phyloP scores from a whole-genome alignment of 1,140 invertebrate genomes.

The Scaptodrosophila lebanonensis region DNA sequence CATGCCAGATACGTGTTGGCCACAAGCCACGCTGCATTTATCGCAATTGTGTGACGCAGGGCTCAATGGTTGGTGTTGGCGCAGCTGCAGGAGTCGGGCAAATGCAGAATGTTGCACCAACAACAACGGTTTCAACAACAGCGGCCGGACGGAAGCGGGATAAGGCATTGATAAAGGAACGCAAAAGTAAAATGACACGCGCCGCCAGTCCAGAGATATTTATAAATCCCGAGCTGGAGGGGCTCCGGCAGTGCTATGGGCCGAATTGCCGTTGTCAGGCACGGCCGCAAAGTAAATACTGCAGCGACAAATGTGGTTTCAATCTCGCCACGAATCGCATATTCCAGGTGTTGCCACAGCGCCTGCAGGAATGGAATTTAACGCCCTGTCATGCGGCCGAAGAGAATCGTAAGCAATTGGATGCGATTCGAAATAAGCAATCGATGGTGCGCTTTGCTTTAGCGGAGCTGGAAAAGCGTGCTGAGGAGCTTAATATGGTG shows the following conservation, averaged over 20 bases:
- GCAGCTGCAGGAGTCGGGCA: no score
- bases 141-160: constrained; percentile 40
- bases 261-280: constrained; percentile 90
- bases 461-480: constrained; percentile 86
- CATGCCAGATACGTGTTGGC: constrained; percentile 89
- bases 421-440: constrained; percentile 88
- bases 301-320: constrained; percentile 94
- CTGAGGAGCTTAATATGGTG: constrained; percentile 88
- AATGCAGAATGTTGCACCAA: not conserved
- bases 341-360: constrained; percentile 90
- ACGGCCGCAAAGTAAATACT: constrained; percentile 93
- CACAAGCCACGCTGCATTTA: constrained; percentile 86
- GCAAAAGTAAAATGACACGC: constrained; percentile 76
- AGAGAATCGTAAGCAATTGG: constrained; percentile 88
- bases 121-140: constrained; percentile 9
- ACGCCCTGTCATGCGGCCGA: constrained; percentile 92
- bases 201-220: constrained; percentile 80
- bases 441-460: constrained; percentile 86
- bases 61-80: not conserved
- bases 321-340: constrained; percentile 92
- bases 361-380: constrained; percentile 97
- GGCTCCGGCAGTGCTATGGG: constrained; percentile 91
- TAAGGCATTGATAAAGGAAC: constrained; percentile 47
- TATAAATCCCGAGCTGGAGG: constrained; percentile 77
- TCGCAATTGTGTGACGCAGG: constrained; percentile 66